Conservation (phyloP, 2,888 invertebrate genomes). For the Idaea aversata region DNA sequence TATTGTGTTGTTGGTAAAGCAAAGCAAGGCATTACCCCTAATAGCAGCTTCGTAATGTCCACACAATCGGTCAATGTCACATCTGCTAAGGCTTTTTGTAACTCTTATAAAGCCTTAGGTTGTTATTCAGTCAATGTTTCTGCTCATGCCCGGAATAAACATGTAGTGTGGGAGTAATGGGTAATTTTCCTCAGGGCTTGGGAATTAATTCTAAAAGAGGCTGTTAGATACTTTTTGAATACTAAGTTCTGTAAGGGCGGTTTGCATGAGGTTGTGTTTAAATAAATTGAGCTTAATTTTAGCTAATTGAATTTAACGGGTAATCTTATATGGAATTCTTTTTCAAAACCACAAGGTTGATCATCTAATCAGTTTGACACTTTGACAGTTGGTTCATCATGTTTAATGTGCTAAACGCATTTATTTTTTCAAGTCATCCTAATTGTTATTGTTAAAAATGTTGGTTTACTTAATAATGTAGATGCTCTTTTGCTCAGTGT, state of each 20-base stretch:
- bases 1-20: conserved; percentile 52
- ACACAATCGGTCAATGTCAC: conserved; percentile 72
- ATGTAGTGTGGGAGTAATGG: conserved; percentile 2
- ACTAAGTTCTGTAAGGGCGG: background rate
- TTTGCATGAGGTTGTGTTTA: too few relatives aligned
- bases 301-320: too few relatives aligned
- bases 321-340: too few relatives aligned
- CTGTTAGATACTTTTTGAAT: background rate
- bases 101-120: conserved; percentile 46
- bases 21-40: conserved; percentile 60
- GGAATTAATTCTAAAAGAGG: background rate
- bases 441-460: too few relatives aligned
- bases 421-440: too few relatives aligned
- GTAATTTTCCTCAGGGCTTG: background rate
- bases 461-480: too few relatives aligned
- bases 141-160: conserved; percentile 16
- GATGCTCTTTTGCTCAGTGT: too few relatives aligned
- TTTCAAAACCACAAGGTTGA: too few relatives aligned
- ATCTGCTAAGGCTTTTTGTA: conserved; percentile 62
- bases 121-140: conserved; percentile 47
- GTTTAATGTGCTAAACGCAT: too few relatives aligned
- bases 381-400: too few relatives aligned
- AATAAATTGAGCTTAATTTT: too few relatives aligned
- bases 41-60: conserved; percentile 61
- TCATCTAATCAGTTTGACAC: too few relatives aligned